Evolutionary conservation across 2,113 vertebrate genomes (phyloP), one percentile per base, ranked within the genome.

Genomic region (Hydrochoerus hydrochaeris): DNA sequence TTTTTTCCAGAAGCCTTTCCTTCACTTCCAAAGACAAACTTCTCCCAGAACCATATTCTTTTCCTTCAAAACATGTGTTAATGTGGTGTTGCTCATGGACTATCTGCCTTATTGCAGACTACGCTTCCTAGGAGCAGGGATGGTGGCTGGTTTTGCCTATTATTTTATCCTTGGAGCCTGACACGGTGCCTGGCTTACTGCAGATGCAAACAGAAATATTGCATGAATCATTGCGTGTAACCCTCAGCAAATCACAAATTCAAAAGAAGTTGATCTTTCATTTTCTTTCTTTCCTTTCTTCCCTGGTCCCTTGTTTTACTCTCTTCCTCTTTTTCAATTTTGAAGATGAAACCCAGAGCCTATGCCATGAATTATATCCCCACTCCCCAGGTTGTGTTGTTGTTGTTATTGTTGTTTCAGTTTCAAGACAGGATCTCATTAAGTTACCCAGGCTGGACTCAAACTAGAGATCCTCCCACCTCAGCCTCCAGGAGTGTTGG

Each of bases 21-120:
- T 95, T 30, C 54, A 52, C 92, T 89, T 57, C 54, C 30, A 24
- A 81, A 95, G 84, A 88, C 77, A 57, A 88, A 88, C 32, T 35
- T 78, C 60, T 32, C 9, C 67, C 22, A 57, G 41, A 77, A 69
- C 12, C 35, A 10, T 28, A 11, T 63, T 12, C 32, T 80, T 52
- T 46, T 58, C 78, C 46, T 95, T 81, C 22, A 16, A 12, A 81
- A 22, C n/a, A 4, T 57, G 73, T 65, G 32, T 24, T 24, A 77
- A 71, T 0, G 24, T 58, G 54, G 20, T 44, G 8, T 16, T 13
- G 10, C 32, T 96, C 26, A 28, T 1, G 19, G 13, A 32, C 24
- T 26, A 13, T 60, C 52, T 46, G 62, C 32, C 67, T 75, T 28
- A 16, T 38, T 63, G 19, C 14, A 26, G 20, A 4, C 11, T 32